Evolutionary conservation across 2,113 vertebrate species (phyloP), one percentile per base, ranked within the genome.

Genomic region (Cyprinodon brontotheroides): DNA sequence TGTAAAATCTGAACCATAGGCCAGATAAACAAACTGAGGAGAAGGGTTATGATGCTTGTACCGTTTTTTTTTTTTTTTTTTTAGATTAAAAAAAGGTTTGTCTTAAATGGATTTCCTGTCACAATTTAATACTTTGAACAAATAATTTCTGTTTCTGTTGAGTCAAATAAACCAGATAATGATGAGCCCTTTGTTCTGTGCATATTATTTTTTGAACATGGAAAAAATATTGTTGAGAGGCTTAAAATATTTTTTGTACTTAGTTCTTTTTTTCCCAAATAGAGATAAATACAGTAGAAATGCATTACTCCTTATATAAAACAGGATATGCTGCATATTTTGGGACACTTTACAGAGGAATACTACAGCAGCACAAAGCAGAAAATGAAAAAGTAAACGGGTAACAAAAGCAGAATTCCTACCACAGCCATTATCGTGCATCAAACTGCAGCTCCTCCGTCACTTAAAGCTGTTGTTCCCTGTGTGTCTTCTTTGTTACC

Each of bases 321-420:
- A 68, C 4, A 68, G 38, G 36, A 57, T 12, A 38, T 4, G 11
- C 15, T n/a, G 20, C 36, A 39, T 37, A 12, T 14, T 15, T 37
- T 53, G 47, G 64, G 22, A 60, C n/a, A 61, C 13, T 65, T 64
- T 62, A 22, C 10, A 60, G 50, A 48, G 69, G 14, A 66, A 29
- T 15, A 64, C 11, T 17, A 11, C 63, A 41, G 66, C 61, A 14
- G 22, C 64, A 37, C 3, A 70, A 2, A 60, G 48, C 41, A 15
- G 38, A 70, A 43, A 70, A 0, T 22, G 22, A 62, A 29, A 80
- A 45, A 66, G 5, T 68, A 39, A 78, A 60, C 68, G 45, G 65
- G 43, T 45, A 69, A 50, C 22, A 17, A 45, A n/a, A 67, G 70
- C 64, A 60, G 15, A 20, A 45, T 53, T 77, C 14, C 65, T 74